Evolutionary conservation across 2,888 invertebrate genomes (phyloP).

Genomic region (Athrips mouffetella): DNA sequence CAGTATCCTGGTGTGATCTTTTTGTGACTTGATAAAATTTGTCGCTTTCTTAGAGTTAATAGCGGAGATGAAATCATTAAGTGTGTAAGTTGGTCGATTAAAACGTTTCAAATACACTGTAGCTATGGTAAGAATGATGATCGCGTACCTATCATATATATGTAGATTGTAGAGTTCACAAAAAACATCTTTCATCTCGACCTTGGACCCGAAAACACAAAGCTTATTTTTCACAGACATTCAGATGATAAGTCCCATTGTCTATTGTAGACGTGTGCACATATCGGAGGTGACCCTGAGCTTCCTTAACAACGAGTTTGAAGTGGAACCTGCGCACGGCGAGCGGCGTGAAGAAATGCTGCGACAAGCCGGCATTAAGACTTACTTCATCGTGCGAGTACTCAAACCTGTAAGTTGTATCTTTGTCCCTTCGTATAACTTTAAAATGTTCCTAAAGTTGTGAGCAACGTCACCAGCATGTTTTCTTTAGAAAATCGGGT

Average conservation of each 20-base stretch:
- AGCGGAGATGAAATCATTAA: no score
- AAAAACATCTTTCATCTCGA: not conserved
- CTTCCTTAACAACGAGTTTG: constrained; percentile 93
- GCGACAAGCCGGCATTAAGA: constrained; percentile 91
- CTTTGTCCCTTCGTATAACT: no score
- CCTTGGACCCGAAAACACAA: constrained; percentile 1
- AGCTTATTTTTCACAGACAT: not conserved
- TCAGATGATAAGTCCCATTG: constrained; percentile 21
- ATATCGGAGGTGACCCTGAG: constrained; percentile 94
- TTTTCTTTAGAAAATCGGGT: no score
- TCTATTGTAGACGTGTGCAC: constrained; percentile 87
- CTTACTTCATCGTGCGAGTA: constrained; percentile 93
- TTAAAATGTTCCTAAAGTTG: no score
- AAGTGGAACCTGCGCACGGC: constrained; percentile 93
- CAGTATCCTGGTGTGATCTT: no score
- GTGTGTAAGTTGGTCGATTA: no score
- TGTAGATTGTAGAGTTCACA: not conserved
- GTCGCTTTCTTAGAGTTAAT: no score
- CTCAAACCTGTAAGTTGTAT: constrained; percentile 84
- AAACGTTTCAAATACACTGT: no score
- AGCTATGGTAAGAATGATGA: no score
- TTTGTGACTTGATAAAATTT: no score
- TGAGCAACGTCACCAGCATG: no score
- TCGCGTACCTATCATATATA: no score
- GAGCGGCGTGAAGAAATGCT: constrained; percentile 95